Base-by-base conservation (phyloP, 2,888 invertebrate species). In the Hofmannophila pseudospretella region DNA sequence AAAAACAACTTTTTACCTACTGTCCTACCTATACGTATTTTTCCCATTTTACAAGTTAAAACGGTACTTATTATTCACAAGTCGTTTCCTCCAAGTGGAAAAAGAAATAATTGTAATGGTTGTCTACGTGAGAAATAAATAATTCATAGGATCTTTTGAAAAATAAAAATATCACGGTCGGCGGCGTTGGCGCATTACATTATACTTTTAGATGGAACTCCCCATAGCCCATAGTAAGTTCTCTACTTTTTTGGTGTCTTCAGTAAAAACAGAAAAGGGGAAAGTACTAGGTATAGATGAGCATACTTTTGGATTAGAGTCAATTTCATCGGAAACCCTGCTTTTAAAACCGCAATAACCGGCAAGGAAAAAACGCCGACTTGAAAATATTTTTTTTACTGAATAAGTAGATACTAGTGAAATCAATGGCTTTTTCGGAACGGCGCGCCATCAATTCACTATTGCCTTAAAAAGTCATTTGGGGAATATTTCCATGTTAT, bases 131-230 rank as follows among this genome's bases (percentile, higher is more conserved):
- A 67, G 63, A 50, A 63, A 80, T 84, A 75, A 74, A 85, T 85
- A 77, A 82, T 82, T 79, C 80, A 84, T 79, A 59, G 61, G 61
- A 77, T 80, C 71, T 78, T 74, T 77, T 76, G 72, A 75, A 78
- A 79, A 80, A 78, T 78, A 79, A 22, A 27, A 32, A 40, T 29
- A 36, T 68, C 67, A 73, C 68, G 71, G 73, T 67, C 66, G 62
- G 68, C 65, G 62, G 68, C 65, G 70, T 67, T 54, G 65, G 58
- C 65, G 62, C 65, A 84, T 84, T 84, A 84, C 65, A 84, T 84
- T 84, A 84, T 78, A 84, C 76, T 84, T 82, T 68, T 75, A 79
- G 70, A 84, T 80, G 54, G 52, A 49, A 54, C 58, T 16, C 26
- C 29, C 30, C 26, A 30, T 13, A 26, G 20, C 35, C 10, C 20